A percentile compares a stretch with the other conserved stretches of the same genome.
phyloP scores from a whole-genome alignment of 2,797 vertebrate genomes.

The Sebastes vulpes region DNA sequence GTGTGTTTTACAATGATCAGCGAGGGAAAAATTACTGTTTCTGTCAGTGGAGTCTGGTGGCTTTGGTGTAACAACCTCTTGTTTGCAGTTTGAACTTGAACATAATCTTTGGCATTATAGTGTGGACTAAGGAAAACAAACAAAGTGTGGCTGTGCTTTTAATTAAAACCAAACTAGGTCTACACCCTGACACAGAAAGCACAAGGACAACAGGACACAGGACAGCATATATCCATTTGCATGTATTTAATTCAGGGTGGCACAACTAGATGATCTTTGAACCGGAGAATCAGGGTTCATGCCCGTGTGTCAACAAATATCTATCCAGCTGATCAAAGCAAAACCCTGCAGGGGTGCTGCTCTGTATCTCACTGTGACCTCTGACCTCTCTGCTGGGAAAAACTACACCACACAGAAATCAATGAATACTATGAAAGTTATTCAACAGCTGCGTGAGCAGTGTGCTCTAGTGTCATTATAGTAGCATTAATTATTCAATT shows the following conservation, averaged over 20 bases:
- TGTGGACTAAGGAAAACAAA: background rate
- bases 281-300: constrained; percentile 9
- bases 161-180: background rate
- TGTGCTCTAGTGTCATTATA: background rate
- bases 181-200: too few species aligned
- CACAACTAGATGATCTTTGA: constrained; percentile 6
- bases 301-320: constrained; percentile 1
- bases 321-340: background rate
- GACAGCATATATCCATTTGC: background rate
- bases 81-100: background rate
- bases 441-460: background rate
- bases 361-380: background rate
- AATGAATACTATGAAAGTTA: background rate
- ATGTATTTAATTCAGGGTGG: constrained; percentile 5
- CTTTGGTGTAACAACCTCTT: background rate
- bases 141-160: background rate
- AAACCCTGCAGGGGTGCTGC: background rate
- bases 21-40: too few species aligned
- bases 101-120: background rate
- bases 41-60: background rate
- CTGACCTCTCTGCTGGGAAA: background rate
- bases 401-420: background rate
- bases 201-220: background rate
- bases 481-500: background rate
- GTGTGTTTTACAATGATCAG: background rate